A percentile compares a stretch with the other conserved stretches of the same genome.
These are phyloP conservation scores for Andrena hattorfiana DNA, from an alignment of 2,888 invertebrate species.

Conservation along the genomic window DNA sequence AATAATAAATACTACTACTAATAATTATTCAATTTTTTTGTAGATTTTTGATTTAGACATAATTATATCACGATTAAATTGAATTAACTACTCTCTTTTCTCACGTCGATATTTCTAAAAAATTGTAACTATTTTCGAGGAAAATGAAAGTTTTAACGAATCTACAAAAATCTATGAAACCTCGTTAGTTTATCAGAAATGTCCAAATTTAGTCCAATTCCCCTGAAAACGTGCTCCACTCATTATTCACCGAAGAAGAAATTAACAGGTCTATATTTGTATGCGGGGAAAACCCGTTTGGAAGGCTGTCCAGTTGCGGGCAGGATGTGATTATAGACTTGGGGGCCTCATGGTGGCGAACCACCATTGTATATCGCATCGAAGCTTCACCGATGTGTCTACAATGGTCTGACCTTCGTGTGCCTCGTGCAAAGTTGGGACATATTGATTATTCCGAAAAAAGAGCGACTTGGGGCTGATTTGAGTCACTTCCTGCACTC, in stretches of 20 bases:
- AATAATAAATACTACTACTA: too few species aligned
- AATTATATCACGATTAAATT: background rate
- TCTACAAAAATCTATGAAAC: background rate
- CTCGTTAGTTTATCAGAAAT: too few species aligned
- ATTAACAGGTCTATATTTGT: conserved; percentile 25
- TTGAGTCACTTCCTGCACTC: background rate
- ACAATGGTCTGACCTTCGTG: conserved; percentile 11
- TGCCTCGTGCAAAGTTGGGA: background rate
- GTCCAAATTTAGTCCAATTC: background rate
- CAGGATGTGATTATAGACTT: conserved; percentile 67
- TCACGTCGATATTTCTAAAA: background rate
- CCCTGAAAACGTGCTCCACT: background rate
- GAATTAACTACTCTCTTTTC: background rate
- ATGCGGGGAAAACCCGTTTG: conserved; percentile 69
- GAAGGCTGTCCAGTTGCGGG: conserved; percentile 72
- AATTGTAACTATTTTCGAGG: background rate
- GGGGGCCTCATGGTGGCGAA: conserved; percentile 49
- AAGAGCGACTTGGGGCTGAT: background rate
- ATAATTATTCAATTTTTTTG: too few species aligned
- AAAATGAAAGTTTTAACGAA: background rate
- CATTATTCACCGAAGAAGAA: conserved; percentile 13
- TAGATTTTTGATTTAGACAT: too few species aligned
- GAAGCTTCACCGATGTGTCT: conserved; percentile 13
- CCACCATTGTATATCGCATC: conserved; percentile 46
- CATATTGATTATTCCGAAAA: background rate